phyloP scores from a whole-genome alignment of 2,797 vertebrate genomes.

The Eospalax fontanierii region DNA sequence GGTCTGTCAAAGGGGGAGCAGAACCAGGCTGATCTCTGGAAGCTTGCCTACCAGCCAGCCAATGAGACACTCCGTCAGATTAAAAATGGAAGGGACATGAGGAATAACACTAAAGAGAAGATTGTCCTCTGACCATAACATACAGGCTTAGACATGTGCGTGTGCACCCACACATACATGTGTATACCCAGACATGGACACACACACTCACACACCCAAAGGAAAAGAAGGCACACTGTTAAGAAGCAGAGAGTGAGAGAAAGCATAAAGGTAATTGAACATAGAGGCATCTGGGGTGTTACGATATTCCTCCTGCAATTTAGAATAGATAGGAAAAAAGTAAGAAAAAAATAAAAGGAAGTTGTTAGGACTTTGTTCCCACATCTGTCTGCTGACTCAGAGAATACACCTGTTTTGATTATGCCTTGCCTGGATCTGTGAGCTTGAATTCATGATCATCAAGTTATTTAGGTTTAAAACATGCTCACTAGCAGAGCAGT shows the following conservation, averaged over 20 bases:
- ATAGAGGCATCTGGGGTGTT: accelerated
- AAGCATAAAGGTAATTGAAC: too few species aligned
- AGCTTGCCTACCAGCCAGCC: background rate
- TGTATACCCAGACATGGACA: too few species aligned
- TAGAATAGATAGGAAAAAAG: background rate
- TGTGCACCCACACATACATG: background rate
- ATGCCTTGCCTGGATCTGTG: background rate
- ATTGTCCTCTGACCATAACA: background rate
- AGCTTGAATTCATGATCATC: background rate
- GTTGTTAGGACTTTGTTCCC: background rate
- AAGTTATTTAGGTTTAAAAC: background rate
- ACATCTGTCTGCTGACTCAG: background rate
- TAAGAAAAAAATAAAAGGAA: background rate
- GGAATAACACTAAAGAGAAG: background rate
- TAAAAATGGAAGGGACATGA: background rate
- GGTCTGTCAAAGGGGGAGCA: too few species aligned
- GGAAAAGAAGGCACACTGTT: accelerated
- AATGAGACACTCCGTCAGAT: too few species aligned
- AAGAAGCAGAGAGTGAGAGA: background rate
- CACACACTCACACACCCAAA: background rate
- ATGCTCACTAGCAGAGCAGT: background rate
- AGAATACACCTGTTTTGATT: background rate
- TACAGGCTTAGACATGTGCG: background rate
- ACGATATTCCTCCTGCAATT: background rate
- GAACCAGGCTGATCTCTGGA: background rate